Percentiles rank a stretch among this genome's conserved stretches.
Evolutionary conservation across 2,797 vertebrate species (phyloP).

Genomic region (Megalops cyprinoides): DNA sequence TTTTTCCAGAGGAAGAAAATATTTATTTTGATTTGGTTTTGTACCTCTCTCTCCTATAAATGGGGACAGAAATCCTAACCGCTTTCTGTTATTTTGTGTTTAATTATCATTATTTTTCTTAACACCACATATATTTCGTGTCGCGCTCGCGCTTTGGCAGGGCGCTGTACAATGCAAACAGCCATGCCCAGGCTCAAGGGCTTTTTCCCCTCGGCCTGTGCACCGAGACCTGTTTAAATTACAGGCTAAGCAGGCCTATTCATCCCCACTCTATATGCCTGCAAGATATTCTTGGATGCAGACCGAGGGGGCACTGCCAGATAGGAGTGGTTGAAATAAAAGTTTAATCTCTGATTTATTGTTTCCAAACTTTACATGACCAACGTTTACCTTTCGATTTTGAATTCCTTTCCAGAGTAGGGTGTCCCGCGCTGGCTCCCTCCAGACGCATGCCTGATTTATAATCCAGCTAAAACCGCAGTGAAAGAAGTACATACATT

Average conservation of each 20-base stretch:
- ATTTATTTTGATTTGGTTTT: constrained; percentile 70
- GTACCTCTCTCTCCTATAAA: constrained; percentile 56
- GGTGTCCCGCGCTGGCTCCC: constrained; percentile 50
- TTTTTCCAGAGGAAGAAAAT: constrained; percentile 73
- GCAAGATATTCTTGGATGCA: constrained; percentile 67
- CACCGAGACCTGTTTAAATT: too few relatives aligned
- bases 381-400: constrained; percentile 56
- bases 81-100: constrained; percentile 64
- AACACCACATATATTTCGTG: constrained; percentile 67
- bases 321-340: constrained; percentile 54
- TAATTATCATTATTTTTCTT: constrained; percentile 70
- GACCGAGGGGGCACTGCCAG: constrained; percentile 58
- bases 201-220: constrained; percentile 31
- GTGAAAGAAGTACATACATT: too few relatives aligned
- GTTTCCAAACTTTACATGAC: constrained; percentile 58
- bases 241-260: constrained; percentile 26
- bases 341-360: constrained; percentile 66
- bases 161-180: constrained; percentile 58
- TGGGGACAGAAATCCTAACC: constrained; percentile 52
- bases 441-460: constrained; percentile 38
- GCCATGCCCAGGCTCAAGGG: constrained; percentile 57
- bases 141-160: constrained; percentile 63
- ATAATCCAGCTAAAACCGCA: not conserved
- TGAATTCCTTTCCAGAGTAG: constrained; percentile 49
- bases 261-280: constrained; percentile 48